A percentile compares a stretch with the other conserved stretches of the same genome.
Conservation (phyloP, 1,140 invertebrate species). For the Bombus affinis region DNA sequence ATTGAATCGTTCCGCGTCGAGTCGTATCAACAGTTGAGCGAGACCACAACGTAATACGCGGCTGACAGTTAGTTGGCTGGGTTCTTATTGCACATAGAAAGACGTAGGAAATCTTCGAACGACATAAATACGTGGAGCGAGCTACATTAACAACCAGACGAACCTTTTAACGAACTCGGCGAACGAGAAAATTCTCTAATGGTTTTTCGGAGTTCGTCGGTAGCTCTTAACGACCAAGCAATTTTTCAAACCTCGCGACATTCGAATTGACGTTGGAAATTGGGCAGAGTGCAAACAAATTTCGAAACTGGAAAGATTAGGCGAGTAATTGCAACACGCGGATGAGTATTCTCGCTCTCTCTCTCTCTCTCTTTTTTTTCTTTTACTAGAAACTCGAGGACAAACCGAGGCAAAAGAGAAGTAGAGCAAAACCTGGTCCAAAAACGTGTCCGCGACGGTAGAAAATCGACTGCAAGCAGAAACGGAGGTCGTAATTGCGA, state of each 20-base stretch:
- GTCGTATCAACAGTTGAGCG: too few species aligned
- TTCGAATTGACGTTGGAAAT: not conserved
- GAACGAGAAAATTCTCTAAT: slow-evolving; percentile 5
- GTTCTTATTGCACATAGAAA: not conserved
- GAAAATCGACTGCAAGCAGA: not conserved
- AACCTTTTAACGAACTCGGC: not conserved
- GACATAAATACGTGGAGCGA: not conserved
- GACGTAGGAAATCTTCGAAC: not conserved
- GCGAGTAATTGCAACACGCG: not conserved
- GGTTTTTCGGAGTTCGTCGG: not conserved
- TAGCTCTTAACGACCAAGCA: not conserved
- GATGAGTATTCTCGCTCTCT: not conserved
- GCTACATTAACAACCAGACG: not conserved
- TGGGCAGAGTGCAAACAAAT: not conserved
- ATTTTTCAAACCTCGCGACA: slow-evolving; percentile 10
- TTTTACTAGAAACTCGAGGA: not conserved
- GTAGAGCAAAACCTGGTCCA: not conserved
- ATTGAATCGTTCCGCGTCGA: not conserved
- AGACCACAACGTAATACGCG: not conserved
- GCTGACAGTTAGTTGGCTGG: not conserved
- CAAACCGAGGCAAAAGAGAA: not conserved
- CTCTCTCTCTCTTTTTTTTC: not conserved
- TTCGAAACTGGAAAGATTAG: not conserved
- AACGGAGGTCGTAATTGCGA: not conserved
- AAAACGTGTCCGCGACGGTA: not conserved